Conservation (phyloP, 2,797 vertebrate genomes). For the Cossypha caffra region DNA sequence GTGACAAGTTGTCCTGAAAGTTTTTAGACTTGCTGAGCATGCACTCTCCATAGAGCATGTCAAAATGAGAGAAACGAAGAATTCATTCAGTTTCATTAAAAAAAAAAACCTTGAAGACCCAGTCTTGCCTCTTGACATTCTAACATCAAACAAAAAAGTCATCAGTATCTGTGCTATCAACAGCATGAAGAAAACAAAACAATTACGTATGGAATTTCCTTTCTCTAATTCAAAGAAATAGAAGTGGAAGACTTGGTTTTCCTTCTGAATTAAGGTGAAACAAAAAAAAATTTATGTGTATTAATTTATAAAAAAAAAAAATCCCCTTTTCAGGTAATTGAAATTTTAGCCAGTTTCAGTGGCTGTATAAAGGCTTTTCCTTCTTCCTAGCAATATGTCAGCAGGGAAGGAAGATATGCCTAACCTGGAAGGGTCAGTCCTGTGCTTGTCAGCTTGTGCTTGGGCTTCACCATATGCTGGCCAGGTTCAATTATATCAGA, state of each 20-base stretch:
- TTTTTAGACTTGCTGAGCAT: slow-evolving; percentile 31
- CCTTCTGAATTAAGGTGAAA: neutral
- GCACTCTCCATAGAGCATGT: neutral
- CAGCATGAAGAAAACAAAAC: neutral
- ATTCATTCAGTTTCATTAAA: neutral
- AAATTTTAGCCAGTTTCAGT: neutral
- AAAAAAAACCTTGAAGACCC: neutral
- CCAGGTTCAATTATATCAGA: neutral
- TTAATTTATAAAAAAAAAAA: neutral
- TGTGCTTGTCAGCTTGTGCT: neutral
- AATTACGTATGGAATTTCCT: neutral
- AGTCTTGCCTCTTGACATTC: neutral
- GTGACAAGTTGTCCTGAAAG: slow-evolving; percentile 38
- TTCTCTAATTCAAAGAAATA: neutral
- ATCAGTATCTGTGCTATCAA: neutral
- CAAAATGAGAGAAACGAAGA: slow-evolving; percentile 3
- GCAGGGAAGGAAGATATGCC: neutral
- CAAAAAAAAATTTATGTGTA: neutral
- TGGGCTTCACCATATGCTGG: neutral
- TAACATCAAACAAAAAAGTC: neutral
- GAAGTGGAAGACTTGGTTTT: neutral
- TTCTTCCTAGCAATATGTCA: neutral
- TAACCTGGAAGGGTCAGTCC: accelerated
- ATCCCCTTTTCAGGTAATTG: neutral
- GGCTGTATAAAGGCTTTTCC: neutral